Evolutionary conservation across 2,797 vertebrate genomes (phyloP).

Genomic region (Eulemur mongoz): DNA sequence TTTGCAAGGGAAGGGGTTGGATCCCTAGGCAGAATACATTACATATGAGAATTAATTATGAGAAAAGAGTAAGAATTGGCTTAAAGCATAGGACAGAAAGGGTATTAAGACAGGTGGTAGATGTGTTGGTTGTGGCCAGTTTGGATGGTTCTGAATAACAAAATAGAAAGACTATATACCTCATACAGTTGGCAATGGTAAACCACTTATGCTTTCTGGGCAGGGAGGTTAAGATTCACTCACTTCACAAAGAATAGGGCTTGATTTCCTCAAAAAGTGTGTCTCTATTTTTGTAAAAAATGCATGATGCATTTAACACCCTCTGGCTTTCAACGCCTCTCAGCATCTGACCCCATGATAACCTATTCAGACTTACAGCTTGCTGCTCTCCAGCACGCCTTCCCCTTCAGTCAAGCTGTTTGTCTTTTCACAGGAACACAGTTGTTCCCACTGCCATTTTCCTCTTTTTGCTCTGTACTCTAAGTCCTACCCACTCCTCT

Average conservation of each 20-base stretch:
- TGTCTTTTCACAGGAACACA: background rate
- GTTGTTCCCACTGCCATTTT: background rate
- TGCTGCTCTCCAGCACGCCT: background rate
- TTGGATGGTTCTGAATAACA: background rate
- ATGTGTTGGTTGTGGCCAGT: background rate
- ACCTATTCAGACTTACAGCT: background rate
- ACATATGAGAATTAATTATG: background rate
- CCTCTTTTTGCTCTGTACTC: background rate
- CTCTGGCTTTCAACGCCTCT: background rate
- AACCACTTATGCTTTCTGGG: background rate
- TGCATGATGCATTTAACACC: background rate
- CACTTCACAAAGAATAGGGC: background rate
- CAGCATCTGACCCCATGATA: background rate
- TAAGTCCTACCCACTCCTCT: background rate
- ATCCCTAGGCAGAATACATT: background rate
- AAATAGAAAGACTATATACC: background rate
- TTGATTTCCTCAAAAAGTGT: slow-evolving; percentile 37
- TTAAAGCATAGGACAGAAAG: background rate
- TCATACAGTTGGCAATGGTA: background rate
- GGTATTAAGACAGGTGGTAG: background rate
- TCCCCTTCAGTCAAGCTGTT: background rate
- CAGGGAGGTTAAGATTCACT: background rate
- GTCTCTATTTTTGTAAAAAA: background rate
- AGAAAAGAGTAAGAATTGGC: background rate
- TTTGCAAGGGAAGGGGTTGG: background rate